These are phyloP conservation scores for Cebidichthys violaceus DNA, from an alignment of 2,113 vertebrate species.

Conservation along the genomic window DNA sequence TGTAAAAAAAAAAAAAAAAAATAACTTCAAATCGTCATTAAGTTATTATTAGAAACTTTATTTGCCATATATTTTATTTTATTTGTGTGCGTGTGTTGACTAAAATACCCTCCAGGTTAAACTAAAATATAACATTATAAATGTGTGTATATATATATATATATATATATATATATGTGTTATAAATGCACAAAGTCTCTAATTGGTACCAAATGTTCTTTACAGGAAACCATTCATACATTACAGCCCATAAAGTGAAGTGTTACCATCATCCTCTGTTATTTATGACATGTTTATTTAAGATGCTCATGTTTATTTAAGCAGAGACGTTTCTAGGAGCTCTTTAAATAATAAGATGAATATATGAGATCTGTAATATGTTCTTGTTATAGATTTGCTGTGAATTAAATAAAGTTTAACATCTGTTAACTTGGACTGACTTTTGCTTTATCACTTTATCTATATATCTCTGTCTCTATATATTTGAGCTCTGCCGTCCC, in stretches of 20 bases:
- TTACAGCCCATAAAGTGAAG: slow-evolving; percentile 10
- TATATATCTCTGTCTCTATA: too few relatives aligned
- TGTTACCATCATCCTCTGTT: background rate
- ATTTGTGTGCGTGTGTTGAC: background rate
- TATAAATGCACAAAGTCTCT: too few relatives aligned
- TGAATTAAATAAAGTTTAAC: slow-evolving; percentile 46
- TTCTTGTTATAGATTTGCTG: slow-evolving; percentile 11
- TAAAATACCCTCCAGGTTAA: background rate
- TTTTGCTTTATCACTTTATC: background rate
- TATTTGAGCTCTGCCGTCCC: too few relatives aligned
- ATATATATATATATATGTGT: background rate
- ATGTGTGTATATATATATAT: too few relatives aligned
- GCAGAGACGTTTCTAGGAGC: slow-evolving; percentile 11
- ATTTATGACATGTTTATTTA: slow-evolving; percentile 62
- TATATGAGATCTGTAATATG: slow-evolving; percentile 29
- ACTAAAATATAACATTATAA: background rate
- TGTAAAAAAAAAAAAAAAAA: background rate
- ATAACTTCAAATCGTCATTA: background rate
- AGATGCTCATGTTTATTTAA: slow-evolving; percentile 59
- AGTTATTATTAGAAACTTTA: background rate
- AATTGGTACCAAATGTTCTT: background rate
- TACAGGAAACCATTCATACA: background rate
- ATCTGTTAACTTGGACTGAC: background rate
- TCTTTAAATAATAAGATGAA: slow-evolving; percentile 38
- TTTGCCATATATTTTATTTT: background rate